Conservation (phyloP, 2,113 vertebrate genomes). For the Microcebus lehilahytsara region DNA sequence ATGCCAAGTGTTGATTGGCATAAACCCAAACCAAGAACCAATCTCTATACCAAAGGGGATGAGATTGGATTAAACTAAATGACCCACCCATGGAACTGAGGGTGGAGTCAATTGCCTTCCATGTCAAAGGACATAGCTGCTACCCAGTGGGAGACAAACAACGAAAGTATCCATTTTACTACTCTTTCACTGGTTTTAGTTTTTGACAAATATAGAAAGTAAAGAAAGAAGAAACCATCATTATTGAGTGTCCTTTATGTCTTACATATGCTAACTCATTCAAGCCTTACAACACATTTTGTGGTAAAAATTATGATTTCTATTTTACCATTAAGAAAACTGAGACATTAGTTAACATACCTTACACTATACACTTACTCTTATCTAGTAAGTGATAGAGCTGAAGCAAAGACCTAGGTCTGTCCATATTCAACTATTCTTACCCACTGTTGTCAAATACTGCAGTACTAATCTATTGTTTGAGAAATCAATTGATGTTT, state of each 20-base stretch:
- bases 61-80: neutral
- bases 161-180: neutral
- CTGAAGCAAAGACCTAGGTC: neutral
- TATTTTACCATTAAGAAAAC: constrained; percentile 8
- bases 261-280: neutral
- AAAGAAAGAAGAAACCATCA: neutral
- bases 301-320: neutral
- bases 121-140: neutral
- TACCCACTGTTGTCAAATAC: neutral
- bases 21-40: neutral
- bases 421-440: neutral
- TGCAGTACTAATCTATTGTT: neutral
- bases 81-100: neutral
- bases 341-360: neutral
- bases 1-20: neutral
- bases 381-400: neutral
- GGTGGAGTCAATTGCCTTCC: neutral
- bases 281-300: neutral
- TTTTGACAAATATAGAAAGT: neutral
- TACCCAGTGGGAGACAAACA: neutral
- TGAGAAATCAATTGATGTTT: neutral
- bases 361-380: too few relatives aligned
- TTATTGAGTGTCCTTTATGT: neutral
- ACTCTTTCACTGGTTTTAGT: neutral
- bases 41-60: neutral